Base-by-base conservation (phyloP, 2,888 invertebrate species). In the Blomia tropicalis region DNA sequence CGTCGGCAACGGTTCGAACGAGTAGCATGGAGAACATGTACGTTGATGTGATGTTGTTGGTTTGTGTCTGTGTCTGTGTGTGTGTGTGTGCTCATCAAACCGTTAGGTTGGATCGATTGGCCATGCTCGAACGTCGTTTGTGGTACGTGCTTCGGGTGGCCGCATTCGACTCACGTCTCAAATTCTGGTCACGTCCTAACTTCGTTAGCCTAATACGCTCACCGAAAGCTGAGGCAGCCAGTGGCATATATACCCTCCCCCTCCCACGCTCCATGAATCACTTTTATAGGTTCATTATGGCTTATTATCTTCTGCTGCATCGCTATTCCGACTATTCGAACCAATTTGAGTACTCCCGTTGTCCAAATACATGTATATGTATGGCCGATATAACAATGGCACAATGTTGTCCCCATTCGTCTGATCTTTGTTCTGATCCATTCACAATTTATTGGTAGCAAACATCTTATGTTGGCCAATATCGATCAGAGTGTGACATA, bases 261-360 rank as follows among this genome's bases (percentile, higher is more conserved):
- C 51, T 47, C 51, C 51, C 51, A 47, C 51, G 51, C 51, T 47
- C 22, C 51, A 47, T 27, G 51, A 27, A 47, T 47, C 51, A 56
- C 3, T 56, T 19, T 56, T 56, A 56, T 56, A 56, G 56, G 56
- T 31, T 56, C 56, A 36, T 31, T 56, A 56, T 56, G 47, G 47
- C 47, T 47, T 47, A 47, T 47, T 47, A 36, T 36, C 36, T n/a
- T n/a, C n/a, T 36, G 36, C 36, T 36, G 36, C 36, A 36, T 36
- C 36, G 36, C 36, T 17, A 36, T 36, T 36, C 17, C 7, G 36
- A 11, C 36, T 17, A 17, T 36, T 36, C 17, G 7, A 17, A 17
- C n/a, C 36, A 36, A 36, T 36, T 36, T 36, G 36, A 36, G 36
- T 17, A 36, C 36, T 36, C 7, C 36, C 17, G 17, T 17, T 36